Conservation (phyloP, 2,113 vertebrate species). For the Dromiciops gliroides region DNA sequence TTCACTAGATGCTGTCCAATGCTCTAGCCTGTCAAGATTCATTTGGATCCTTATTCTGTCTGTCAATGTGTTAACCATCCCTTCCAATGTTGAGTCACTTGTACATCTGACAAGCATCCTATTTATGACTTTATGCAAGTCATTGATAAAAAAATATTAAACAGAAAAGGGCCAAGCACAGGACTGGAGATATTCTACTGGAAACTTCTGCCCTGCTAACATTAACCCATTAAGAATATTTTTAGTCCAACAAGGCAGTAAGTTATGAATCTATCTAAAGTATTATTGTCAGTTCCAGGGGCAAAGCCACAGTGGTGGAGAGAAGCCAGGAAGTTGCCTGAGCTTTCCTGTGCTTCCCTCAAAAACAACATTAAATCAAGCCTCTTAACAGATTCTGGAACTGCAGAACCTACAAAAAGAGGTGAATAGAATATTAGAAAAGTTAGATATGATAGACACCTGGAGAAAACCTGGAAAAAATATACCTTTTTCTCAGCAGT, state of each 20-base stretch:
- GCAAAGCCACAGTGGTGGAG: too few relatives aligned
- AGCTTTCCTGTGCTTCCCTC: too few relatives aligned
- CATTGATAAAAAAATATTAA: not conserved
- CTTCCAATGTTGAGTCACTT: not conserved
- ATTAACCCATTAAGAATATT: not conserved
- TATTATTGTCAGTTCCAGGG: not conserved
- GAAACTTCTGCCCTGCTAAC: not conserved
- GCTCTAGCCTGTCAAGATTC: not conserved
- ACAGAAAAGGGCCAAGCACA: not conserved
- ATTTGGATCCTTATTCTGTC: not conserved
- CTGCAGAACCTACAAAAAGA: too few relatives aligned
- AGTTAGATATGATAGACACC: too few relatives aligned
- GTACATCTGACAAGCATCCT: not conserved
- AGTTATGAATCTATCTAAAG: not conserved
- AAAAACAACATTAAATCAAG: too few relatives aligned
- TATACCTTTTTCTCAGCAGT: too few relatives aligned
- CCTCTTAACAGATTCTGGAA: too few relatives aligned
- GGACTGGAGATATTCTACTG: not conserved
- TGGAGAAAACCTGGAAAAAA: too few relatives aligned
- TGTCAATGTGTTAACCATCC: not conserved
- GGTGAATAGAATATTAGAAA: too few relatives aligned
- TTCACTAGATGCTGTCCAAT: not conserved
- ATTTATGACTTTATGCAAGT: not conserved
- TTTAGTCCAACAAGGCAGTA: not conserved
- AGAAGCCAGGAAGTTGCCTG: too few relatives aligned